Evolutionary conservation across 2,888 invertebrate genomes (phyloP).

Genomic region (Nasonovia ribisnigri): DNA sequence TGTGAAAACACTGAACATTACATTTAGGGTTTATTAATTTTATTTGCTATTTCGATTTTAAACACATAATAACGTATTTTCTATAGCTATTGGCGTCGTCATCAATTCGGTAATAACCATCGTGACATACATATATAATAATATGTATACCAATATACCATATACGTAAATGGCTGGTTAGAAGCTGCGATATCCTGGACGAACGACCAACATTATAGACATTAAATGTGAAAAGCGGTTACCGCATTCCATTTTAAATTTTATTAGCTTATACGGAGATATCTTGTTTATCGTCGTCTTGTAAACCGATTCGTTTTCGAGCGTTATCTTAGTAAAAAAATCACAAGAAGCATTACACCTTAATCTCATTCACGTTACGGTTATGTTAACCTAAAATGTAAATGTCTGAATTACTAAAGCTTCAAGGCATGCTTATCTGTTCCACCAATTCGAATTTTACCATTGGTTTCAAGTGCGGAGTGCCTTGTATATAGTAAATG

Average conservation of each 20-base stretch:
- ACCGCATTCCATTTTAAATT: neutral
- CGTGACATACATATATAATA: neutral
- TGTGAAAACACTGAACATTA: neutral
- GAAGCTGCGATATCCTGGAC: neutral
- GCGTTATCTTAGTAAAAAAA: neutral
- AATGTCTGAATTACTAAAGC: conserved; percentile 7
- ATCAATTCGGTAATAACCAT: neutral
- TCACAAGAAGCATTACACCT: neutral
- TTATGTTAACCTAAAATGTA: conserved; percentile 12
- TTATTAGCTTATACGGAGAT: neutral
- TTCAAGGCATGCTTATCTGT: neutral
- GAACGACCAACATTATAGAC: neutral
- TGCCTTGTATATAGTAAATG: neutral
- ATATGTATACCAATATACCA: neutral
- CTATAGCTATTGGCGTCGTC: neutral
- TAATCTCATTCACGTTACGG: neutral
- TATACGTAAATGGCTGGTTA: neutral
- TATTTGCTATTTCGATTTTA: neutral
- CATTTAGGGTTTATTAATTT: neutral
- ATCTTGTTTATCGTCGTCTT: neutral
- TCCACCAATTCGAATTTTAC: neutral
- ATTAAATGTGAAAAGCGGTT: neutral
- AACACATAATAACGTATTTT: neutral
- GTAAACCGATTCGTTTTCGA: conserved; percentile 7
- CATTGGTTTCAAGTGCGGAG: neutral